phyloP scores from a whole-genome alignment of 2,797 vertebrate genomes.

The Artibeus lituratus region DNA sequence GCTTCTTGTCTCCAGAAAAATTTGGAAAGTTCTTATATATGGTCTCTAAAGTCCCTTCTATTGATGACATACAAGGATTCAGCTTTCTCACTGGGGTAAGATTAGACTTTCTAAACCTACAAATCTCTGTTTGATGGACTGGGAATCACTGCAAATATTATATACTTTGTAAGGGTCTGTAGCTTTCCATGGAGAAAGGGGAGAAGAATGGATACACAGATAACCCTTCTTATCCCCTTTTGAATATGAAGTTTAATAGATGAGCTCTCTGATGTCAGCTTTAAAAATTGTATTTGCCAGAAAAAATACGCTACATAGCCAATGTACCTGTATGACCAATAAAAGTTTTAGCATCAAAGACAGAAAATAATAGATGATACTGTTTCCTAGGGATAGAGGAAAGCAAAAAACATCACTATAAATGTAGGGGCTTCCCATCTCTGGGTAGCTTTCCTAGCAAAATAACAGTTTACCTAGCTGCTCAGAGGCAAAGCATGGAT shows the following conservation, averaged over 20 bases:
- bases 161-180: background rate
- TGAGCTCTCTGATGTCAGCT: slow-evolving; percentile 11
- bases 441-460: background rate
- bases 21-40: background rate
- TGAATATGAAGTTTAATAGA: slow-evolving; percentile 27
- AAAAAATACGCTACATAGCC: background rate
- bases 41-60: background rate
- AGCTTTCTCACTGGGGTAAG: background rate
- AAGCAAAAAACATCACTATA: background rate
- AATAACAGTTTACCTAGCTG: background rate
- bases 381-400: background rate
- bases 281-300: slow-evolving; percentile 32
- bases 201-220: background rate
- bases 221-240: background rate
- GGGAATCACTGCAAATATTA: background rate
- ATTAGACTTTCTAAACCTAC: background rate
- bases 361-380: slow-evolving; percentile 9
- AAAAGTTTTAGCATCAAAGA: slow-evolving; percentile 23
- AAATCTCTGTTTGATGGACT: background rate
- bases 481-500: background rate
- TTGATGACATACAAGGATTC: background rate
- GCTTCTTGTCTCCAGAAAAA: background rate
- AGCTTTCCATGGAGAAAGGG: background rate
- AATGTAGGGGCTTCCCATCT: background rate
- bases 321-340: background rate